Percentiles rank a stretch among this genome's conserved stretches.
phyloP scores from a whole-genome alignment of 2,797 vertebrate species.

The Choloepus didactylus region DNA sequence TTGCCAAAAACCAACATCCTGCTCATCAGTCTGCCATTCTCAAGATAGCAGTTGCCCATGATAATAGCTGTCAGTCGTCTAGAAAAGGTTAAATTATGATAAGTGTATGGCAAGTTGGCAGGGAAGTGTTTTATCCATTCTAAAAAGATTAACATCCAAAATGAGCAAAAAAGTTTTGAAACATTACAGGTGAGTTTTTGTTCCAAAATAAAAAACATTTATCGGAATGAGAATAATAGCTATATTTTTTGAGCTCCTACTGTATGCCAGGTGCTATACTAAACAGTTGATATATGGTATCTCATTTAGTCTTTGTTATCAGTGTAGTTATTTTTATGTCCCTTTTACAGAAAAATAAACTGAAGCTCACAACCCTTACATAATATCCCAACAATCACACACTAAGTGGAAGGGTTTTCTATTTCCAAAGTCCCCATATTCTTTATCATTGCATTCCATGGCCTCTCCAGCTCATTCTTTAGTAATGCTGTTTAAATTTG shows the following conservation, averaged over 20 bases:
- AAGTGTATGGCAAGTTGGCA: not conserved
- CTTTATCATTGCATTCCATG: not conserved
- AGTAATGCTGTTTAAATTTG: slow-evolving; percentile 15
- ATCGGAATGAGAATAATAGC: not conserved
- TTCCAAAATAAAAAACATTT: slow-evolving; percentile 35
- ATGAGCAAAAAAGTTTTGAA: not conserved
- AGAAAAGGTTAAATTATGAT: slow-evolving; percentile 23
- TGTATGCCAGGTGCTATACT: not conserved
- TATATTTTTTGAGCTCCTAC: not conserved
- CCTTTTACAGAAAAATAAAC: slow-evolving; percentile 29
- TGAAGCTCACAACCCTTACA: not conserved
- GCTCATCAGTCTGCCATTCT: not conserved
- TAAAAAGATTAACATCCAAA: slow-evolving; percentile 25
- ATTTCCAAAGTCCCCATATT: not conserved
- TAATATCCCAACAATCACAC: not conserved
- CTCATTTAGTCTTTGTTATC: not conserved
- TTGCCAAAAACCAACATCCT: not conserved
- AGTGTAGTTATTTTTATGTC: not conserved
- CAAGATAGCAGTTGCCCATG: slow-evolving; percentile 22
- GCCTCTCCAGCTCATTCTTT: slow-evolving; percentile 11
- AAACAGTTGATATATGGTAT: not conserved
- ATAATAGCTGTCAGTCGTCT: not conserved
- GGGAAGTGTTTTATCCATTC: not conserved
- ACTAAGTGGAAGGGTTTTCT: not conserved
- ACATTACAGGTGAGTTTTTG: not conserved